Base-by-base conservation (phyloP, 2,113 vertebrate species). In the Alethe diademata region DNA sequence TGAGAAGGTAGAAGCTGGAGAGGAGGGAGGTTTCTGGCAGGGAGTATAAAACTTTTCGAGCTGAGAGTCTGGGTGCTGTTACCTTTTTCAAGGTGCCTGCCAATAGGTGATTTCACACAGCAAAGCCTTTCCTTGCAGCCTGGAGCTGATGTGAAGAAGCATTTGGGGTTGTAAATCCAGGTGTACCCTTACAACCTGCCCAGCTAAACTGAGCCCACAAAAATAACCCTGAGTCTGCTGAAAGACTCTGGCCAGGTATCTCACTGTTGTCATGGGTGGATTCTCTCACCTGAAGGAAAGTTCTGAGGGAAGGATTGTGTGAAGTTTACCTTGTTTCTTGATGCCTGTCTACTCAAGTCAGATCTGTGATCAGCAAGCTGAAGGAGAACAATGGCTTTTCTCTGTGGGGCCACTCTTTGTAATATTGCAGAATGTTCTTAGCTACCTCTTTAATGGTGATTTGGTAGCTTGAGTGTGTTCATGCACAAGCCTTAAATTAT, bases 81-180 rank as follows among this genome's bases (percentile, higher is more conserved):
- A 35, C 28, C 7, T 45, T 56, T 71, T 23, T 12, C 24, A 60
- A 79, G n/a, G 20, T 38, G 5, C 20, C 8, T 92, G 28, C n/a
- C 12, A n/a, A 2, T 31, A 42, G 14, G 6, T 38, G 23, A n/a
- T 47, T 22, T 51, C n/a, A 31, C 5, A 8, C 0, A 51, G 45
- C 4, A 2, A 45, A 57, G 18, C 33, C 13, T 80, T 43, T 72
- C 31, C 35, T 35, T 51, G 15, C 6, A 40, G 14, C 13, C 12
- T 51, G 33, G 62, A 29, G 42, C 19, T 66, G 16, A 33, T 2
- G 2, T 11, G 43, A 67, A 47, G 78, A 35, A 45, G 18, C 48
- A 78, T 78, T 43, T 58, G 28, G 12, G 47, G 7, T 16, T 78
- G 2, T n/a, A 50, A 67, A 51, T 47, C 40, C 50, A 43, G 25